Base-by-base conservation (phyloP, 2,888 invertebrate species). In the Nymphalis urticae region DNA sequence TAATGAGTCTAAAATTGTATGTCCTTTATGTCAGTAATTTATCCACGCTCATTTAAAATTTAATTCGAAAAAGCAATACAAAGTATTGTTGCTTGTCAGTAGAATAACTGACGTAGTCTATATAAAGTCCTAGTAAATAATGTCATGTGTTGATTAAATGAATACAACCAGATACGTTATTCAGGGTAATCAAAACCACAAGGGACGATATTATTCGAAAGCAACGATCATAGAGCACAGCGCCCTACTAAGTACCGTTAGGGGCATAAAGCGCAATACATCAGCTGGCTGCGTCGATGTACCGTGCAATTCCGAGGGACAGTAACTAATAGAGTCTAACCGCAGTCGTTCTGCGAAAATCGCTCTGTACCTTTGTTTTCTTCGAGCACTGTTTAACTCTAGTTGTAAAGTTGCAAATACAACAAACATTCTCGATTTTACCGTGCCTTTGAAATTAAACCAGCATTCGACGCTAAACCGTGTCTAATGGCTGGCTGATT, bases 211-310 rank as follows among this genome's bases (percentile, higher is more conserved):
- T 48, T 27, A 48, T 62, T 62, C 50, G 36, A 63, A 63, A 51
- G 51, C 53, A 42, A 9, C 21, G 61, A 48, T 32, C 62, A 66
- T 66, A 62, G 21, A 19, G 66, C 56, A 66, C 66, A 63, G 63
- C 66, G 66, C 60, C 58, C 60, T 63, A 66, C 17, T 63, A 42
- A 48, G 54, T 66, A 63, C 70, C 70, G 63, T 66, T 70, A 66
- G 59, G 48, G 62, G 42, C 36, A 70, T 64, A 76, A 74, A 72
- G 72, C 67, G 66, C 72, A 68, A 71, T 73, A 66, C 71, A 72
- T 73, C 72, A 72, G 64, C 64, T 48, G 50, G 64, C 61, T 64
- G 60, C 70, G 68, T 61, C 66, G 48, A 58, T 63, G 63, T 53
- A 54, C 58, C 59, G 62, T 64, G 56, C 69, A 48, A 64, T 64